Evolutionary conservation across 2,888 invertebrate genomes (phyloP).

Genomic region (Leptothorax acervorum): DNA sequence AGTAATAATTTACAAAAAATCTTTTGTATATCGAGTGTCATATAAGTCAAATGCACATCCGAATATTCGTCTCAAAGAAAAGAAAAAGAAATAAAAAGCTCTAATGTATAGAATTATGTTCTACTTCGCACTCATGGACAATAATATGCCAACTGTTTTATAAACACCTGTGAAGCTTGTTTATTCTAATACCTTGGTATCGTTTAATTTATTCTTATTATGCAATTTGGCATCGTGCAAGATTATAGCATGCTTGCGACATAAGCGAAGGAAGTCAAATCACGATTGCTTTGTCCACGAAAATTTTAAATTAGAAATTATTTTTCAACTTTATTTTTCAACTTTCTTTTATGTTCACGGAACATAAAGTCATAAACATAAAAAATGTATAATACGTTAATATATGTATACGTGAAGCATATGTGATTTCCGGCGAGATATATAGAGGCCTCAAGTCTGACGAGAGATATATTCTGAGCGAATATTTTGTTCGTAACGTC

Average conservation of each 20-base stretch:
- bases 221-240: neutral
- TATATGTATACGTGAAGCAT: neutral
- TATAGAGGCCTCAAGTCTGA: neutral
- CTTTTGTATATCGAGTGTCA: neutral
- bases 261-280: neutral
- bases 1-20: neutral
- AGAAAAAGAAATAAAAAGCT: neutral
- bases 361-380: neutral
- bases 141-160: neutral
- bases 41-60: neutral
- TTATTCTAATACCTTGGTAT: neutral
- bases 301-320: neutral
- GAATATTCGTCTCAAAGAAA: neutral
- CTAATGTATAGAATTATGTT: neutral
- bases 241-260: neutral
- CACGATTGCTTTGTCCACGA: conserved; percentile 9
- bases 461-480: neutral
- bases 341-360: neutral
- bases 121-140: neutral
- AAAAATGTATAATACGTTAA: neutral
- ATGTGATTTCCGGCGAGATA: neutral
- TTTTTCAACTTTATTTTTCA: neutral
- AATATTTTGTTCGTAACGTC: neutral
- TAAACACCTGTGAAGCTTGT: neutral
- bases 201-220: neutral